These are phyloP conservation scores for Pomacea maculata DNA, from an alignment of 1,140 invertebrate genomes.

Conservation along the genomic window DNA sequence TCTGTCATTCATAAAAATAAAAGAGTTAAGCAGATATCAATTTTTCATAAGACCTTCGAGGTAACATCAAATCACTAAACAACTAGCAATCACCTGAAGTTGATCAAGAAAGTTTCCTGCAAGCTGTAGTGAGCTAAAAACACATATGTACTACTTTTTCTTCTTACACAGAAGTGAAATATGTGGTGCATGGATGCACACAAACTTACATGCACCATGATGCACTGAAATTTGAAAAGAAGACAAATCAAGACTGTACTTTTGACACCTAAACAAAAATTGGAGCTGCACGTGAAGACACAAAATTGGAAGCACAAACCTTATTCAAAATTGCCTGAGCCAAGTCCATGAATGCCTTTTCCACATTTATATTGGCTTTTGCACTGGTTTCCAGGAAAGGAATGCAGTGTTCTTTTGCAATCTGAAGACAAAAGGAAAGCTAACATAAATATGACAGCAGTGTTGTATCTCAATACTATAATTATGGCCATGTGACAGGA, in stretches of 20 bases:
- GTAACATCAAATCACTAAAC: background rate
- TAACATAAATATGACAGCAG: too few relatives aligned
- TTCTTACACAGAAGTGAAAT: too few relatives aligned
- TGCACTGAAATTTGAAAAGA: too few relatives aligned
- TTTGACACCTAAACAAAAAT: background rate
- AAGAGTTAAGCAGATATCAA: background rate
- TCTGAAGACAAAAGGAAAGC: constrained; percentile 70
- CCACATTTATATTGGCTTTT: constrained; percentile 98
- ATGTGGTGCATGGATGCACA: too few relatives aligned
- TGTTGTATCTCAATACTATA: too few relatives aligned
- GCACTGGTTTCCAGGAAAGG: constrained; percentile 99
- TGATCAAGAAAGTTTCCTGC: too few relatives aligned
- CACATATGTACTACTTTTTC: background rate
- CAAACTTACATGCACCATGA: too few relatives aligned
- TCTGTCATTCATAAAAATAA: background rate
- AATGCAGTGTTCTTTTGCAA: constrained; percentile 95
- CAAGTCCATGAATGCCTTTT: constrained; percentile 95
- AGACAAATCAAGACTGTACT: background rate
- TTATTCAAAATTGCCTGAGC: constrained; percentile 96
- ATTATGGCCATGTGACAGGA: too few relatives aligned
- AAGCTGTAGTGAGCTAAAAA: background rate
- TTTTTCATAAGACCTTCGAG: background rate
- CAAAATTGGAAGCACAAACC: constrained; percentile 41
- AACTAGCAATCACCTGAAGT: background rate
- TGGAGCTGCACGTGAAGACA: background rate